phyloP scores from a whole-genome alignment of 2,797 vertebrate species.

The Rhinichthys osculus region DNA sequence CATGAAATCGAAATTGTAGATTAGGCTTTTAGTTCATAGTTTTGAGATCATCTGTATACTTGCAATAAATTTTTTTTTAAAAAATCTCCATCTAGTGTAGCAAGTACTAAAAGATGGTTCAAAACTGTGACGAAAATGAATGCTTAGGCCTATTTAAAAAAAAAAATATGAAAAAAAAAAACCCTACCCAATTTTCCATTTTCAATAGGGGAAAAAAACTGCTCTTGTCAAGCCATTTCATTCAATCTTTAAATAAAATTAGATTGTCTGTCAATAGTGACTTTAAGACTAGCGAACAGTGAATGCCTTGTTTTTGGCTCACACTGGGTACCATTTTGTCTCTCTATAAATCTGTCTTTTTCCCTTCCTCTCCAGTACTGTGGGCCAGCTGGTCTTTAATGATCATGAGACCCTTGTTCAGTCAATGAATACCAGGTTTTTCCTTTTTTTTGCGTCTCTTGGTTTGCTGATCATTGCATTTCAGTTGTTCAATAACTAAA shows the following conservation, averaged over 20 bases:
- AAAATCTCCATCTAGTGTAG: not conserved
- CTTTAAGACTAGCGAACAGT: conserved; percentile 26
- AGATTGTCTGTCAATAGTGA: conserved; percentile 20
- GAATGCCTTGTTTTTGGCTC: conserved; percentile 33
- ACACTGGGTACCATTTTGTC: conserved; percentile 33
- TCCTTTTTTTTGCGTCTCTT: not conserved
- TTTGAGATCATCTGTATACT: not conserved
- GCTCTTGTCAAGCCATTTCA: not conserved
- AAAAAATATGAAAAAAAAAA: no score
- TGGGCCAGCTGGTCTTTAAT: conserved; percentile 16
- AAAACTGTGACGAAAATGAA: not conserved
- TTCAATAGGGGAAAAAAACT: not conserved
- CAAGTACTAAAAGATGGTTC: not conserved
- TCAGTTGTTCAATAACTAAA: conserved; percentile 45
- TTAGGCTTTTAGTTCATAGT: not conserved
- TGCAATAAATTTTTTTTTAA: no score
- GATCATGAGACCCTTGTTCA: conserved; percentile 9
- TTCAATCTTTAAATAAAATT: conserved; percentile 4
- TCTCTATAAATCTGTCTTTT: conserved; percentile 19
- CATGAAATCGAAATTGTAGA: not conserved
- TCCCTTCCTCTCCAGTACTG: conserved; percentile 4
- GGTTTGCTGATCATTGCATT: conserved; percentile 36
- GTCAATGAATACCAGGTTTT: conserved; percentile 11
- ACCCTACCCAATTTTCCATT: no score
- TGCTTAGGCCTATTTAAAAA: not conserved